phyloP scores from a whole-genome alignment of 2,888 invertebrate genomes.

The Cheilosia soror region DNA sequence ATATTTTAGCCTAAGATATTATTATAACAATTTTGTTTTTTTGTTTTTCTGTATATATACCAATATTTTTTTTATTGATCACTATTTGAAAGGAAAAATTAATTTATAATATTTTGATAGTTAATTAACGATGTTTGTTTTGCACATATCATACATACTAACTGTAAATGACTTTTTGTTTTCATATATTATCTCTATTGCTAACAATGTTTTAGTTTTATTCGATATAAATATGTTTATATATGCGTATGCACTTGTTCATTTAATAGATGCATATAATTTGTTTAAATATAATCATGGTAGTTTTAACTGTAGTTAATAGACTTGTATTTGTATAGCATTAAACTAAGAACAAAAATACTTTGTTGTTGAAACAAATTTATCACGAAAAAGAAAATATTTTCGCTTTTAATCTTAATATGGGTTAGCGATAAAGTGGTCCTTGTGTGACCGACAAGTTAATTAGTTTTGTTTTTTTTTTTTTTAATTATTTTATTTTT shows the following conservation, averaged over 20 bases:
- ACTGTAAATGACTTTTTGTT: slow-evolving; percentile 53
- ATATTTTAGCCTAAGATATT: slow-evolving; percentile 35
- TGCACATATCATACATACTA: slow-evolving; percentile 49
- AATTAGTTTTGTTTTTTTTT: slow-evolving; percentile 19
- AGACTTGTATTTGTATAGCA: slow-evolving; percentile 47
- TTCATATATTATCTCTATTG: slow-evolving; percentile 44
- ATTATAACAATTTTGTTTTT: slow-evolving; percentile 42
- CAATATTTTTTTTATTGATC: slow-evolving; percentile 5
- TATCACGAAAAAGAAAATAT: slow-evolving; percentile 28
- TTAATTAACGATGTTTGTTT: slow-evolving; percentile 39
- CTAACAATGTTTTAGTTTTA: slow-evolving; percentile 51
- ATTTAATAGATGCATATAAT: slow-evolving; percentile 34
- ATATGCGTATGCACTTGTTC: slow-evolving; percentile 33
- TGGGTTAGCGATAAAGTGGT: slow-evolving; percentile 32
- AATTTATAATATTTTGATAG: slow-evolving; percentile 26
- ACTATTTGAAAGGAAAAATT: slow-evolving; percentile 51
- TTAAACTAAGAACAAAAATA: slow-evolving; percentile 43
- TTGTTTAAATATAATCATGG: slow-evolving; percentile 36
- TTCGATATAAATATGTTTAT: slow-evolving; percentile 56
- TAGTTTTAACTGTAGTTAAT: slow-evolving; percentile 51
- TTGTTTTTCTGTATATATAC: background rate
- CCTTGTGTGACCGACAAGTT: slow-evolving; percentile 66
- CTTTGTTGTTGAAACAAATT: slow-evolving; percentile 21
- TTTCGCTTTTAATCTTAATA: slow-evolving; percentile 29
- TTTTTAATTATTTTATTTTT: slow-evolving; percentile 34